Percentiles rank a stretch among this genome's conserved stretches.
Evolutionary conservation across 2,797 vertebrate genomes (phyloP).

Genomic region (Salarias fasciatus): DNA sequence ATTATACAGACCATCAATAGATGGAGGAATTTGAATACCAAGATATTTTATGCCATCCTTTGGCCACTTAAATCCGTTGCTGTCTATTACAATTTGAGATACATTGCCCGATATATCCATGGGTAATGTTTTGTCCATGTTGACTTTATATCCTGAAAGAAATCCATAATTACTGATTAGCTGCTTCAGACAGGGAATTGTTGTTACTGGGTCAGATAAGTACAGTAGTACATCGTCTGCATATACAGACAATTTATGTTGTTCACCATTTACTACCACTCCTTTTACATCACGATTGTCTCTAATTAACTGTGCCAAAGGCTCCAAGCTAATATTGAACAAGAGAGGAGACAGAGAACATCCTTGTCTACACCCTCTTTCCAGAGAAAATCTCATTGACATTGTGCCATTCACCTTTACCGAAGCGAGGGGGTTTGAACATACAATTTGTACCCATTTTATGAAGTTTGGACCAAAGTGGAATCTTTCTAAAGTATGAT

Average conservation of each 20-base stretch:
- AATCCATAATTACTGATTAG: background rate
- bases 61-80: constrained; percentile 5
- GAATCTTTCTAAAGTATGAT: constrained; percentile 2
- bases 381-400: background rate
- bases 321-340: background rate
- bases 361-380: no score
- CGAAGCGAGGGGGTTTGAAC: background rate
- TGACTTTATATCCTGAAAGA: background rate
- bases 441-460: background rate
- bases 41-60: no score
- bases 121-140: background rate
- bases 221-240: background rate
- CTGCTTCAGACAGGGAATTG: background rate
- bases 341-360: background rate
- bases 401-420: background rate
- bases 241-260: background rate
- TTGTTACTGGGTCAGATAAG: background rate
- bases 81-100: background rate
- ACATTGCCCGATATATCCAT: background rate
- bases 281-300: no score
- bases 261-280: no score
- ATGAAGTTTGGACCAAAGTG: background rate
- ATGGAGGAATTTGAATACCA: no score
- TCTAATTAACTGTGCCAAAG: background rate
- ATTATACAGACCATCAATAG: no score